Base-by-base conservation (phyloP, 2,113 vertebrate genomes). In the Prinia subflava region DNA sequence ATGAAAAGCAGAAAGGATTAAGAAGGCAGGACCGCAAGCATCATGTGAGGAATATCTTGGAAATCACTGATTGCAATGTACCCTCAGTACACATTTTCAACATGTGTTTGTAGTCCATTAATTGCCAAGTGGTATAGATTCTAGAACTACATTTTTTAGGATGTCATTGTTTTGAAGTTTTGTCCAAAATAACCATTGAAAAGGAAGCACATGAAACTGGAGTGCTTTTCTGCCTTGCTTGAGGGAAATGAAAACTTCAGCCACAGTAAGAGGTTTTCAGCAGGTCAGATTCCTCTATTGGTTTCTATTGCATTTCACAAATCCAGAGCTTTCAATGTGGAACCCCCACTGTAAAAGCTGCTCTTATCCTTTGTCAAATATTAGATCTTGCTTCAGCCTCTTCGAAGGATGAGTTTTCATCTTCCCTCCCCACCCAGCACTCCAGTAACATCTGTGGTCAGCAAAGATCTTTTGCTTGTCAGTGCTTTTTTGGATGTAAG, bases 111-210 rank as follows among this genome's bases (percentile, higher is more conserved):
- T 81, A 90, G 83, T 87, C 71, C 65, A 49, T 90, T 92, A 94
- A 93, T 92, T 93, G 84, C 89, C 76, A 91, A 91, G 92, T 69
- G 89, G 94, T 93, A 65, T 71, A 83, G 65, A 85, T 83, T 69
- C 64, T 95, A 85, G 84, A 83, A 68, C 39, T 86, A 62, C 49
- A 69, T 91, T 85, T 94, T 85, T 87, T 56, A 52, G 41, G 78
- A 82, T 83, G 85, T 94, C 42, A 49, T 86, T 76, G 74, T 90
- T 96, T 92, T 93, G 89, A 96, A 93, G 88, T 92, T 92, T 56
- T 52, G 76, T 96, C 95, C 87, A 94, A 94, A 95, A 94, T 92
- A 90, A 93, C 91, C 76, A 92, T 20, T 39, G 87, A 78, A 96
- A 82, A 94, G 77, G 94, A 95, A 93, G 80, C 70, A 70, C 28